phyloP scores from a whole-genome alignment of 2,888 invertebrate species.

The Sympetrum striolatum region DNA sequence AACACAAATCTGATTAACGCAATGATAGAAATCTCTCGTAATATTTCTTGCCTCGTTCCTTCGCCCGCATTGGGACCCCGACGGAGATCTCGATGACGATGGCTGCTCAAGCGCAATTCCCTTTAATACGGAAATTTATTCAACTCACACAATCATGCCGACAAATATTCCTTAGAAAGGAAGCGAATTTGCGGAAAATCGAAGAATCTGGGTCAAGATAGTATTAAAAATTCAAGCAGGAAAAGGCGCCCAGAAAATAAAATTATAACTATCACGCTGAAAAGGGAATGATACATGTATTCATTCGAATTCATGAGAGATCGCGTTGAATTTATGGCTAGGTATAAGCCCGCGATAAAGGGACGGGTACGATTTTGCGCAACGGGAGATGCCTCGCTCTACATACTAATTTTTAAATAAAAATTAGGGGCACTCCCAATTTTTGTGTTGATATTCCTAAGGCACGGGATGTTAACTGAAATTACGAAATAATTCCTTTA shows the following conservation, averaged over 20 bases:
- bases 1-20: slow-evolving; percentile 21
- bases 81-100: background rate
- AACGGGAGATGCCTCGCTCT: too few relatives aligned
- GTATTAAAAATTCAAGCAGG: background rate
- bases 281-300: background rate
- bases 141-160: background rate
- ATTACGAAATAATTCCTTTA: too few relatives aligned
- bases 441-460: too few relatives aligned
- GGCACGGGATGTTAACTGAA: too few relatives aligned
- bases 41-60: background rate
- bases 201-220: background rate
- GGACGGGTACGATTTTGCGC: background rate
- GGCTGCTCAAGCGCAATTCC: background rate
- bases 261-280: background rate
- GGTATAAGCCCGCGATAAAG: background rate
- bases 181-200: background rate
- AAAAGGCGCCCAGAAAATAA: background rate
- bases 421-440: background rate
- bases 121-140: background rate
- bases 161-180: background rate
- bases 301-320: background rate
- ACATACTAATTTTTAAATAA: background rate
- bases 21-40: slow-evolving; percentile 5
- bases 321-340: background rate
- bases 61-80: background rate